Evolutionary conservation across 2,113 vertebrate species (phyloP).

Genomic region (Hystrix cristata): DNA sequence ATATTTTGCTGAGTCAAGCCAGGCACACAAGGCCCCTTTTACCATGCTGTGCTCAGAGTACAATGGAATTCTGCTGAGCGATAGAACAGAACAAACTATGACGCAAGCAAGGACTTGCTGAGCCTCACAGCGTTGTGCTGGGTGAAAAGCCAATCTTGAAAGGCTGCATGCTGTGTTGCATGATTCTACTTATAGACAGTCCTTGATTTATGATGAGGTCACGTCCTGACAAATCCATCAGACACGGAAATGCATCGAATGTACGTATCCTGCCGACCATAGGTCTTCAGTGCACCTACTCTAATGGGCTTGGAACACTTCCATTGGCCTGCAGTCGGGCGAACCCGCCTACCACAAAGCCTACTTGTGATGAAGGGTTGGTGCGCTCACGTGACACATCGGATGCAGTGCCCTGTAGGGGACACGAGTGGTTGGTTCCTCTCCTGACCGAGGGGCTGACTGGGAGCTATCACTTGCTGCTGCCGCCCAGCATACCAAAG

Average conservation of each 20-base stretch:
- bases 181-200: neutral
- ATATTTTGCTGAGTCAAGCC: neutral
- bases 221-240: too few relatives aligned
- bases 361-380: neutral
- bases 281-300: accelerated
- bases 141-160: neutral
- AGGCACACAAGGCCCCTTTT: neutral
- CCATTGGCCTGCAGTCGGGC: neutral
- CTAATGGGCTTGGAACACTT: neutral
- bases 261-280: too few relatives aligned
- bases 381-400: neutral
- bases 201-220: neutral
- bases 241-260: neutral
- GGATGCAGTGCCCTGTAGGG: neutral
- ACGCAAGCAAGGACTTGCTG: neutral
- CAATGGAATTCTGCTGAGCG: too few relatives aligned
- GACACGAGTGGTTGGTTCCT: too few relatives aligned
- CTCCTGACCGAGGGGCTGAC: too few relatives aligned
- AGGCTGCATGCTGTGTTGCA: neutral
- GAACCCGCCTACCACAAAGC: neutral
- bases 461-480: neutral
- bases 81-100: neutral
- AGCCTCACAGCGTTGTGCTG: too few relatives aligned
- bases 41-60: neutral
- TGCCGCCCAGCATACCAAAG: neutral